Conservation (phyloP, 2,113 vertebrate species). For the Crotalus tigris region DNA sequence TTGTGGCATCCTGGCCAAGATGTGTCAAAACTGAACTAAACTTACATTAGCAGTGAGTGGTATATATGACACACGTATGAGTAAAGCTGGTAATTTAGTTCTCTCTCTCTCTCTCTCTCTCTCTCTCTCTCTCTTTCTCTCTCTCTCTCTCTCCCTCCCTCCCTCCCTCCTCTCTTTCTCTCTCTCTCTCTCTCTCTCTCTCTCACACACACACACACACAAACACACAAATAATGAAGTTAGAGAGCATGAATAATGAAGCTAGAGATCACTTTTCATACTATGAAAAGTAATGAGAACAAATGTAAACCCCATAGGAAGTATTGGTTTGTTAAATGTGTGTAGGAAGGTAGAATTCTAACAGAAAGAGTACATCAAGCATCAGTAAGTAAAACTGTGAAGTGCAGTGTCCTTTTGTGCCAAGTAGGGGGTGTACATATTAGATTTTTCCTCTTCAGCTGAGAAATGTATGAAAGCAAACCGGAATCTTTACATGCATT, state of each 20-base stretch:
- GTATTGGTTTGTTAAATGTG: neutral
- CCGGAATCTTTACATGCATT: neutral
- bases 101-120: too few species aligned
- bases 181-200: too few species aligned
- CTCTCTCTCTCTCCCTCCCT: neutral
- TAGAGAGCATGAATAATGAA: neutral
- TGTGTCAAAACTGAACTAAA: neutral
- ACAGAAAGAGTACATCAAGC: neutral
- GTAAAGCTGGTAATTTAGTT: neutral
- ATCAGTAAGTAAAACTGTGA: neutral
- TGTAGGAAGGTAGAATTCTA: neutral
- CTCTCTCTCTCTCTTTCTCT: too few species aligned
- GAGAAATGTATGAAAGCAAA: neutral
- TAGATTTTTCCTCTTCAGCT: neutral
- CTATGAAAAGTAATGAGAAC: neutral
- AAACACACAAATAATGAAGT: too few species aligned
- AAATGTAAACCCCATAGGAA: neutral
- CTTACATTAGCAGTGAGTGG: neutral
- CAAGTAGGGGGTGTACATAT: neutral
- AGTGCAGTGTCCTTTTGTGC: neutral
- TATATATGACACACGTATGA: neutral
- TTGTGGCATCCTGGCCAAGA: neutral
- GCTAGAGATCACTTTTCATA: neutral
- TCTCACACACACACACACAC: neutral
- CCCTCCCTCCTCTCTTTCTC: rapidly evolving